Evolutionary conservation across 2,113 vertebrate species (phyloP).

Genomic region (Odontesthes bonariensis): DNA sequence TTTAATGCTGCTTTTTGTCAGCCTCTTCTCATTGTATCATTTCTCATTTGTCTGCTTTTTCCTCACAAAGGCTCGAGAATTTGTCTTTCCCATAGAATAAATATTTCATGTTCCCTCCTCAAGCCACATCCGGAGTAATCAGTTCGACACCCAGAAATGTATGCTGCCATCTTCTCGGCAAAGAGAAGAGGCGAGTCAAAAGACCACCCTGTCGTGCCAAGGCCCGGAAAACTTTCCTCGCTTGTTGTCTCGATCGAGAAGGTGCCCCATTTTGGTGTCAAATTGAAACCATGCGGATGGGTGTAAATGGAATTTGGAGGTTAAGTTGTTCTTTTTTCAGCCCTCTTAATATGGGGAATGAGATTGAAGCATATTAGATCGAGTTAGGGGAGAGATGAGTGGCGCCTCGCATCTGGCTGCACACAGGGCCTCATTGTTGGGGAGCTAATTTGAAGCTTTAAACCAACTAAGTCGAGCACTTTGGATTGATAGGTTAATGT

Average conservation of each 20-base stretch:
- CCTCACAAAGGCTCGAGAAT: slow-evolving; percentile 4
- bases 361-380: slow-evolving; percentile 44
- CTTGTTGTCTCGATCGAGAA: slow-evolving; percentile 7
- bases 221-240: background rate
- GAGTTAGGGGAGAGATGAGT: slow-evolving; percentile 34
- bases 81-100: slow-evolving; percentile 10
- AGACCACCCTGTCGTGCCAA: slow-evolving; percentile 1
- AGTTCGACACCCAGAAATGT: slow-evolving; percentile 37
- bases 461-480: slow-evolving; percentile 43
- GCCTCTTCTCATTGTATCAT: background rate
- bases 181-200: slow-evolving; percentile 36
- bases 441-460: slow-evolving; percentile 18
- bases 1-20: slow-evolving; percentile 16
- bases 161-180: slow-evolving; percentile 37
- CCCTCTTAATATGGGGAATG: slow-evolving; percentile 43
- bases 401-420: background rate
- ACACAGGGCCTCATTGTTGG: slow-evolving; percentile 50
- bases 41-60: background rate
- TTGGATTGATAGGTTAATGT: slow-evolving; percentile 38
- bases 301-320: slow-evolving; percentile 58
- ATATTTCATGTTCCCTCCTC: slow-evolving; percentile 24
- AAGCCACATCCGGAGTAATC: slow-evolving; percentile 38
- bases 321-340: slow-evolving; percentile 40
- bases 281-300: slow-evolving; percentile 55
- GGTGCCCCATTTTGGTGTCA: slow-evolving; percentile 20